A percentile compares a stretch with the other conserved stretches of the same genome.
Conservation (phyloP, 2,797 vertebrate genomes). For the Squalus acanthias region DNA sequence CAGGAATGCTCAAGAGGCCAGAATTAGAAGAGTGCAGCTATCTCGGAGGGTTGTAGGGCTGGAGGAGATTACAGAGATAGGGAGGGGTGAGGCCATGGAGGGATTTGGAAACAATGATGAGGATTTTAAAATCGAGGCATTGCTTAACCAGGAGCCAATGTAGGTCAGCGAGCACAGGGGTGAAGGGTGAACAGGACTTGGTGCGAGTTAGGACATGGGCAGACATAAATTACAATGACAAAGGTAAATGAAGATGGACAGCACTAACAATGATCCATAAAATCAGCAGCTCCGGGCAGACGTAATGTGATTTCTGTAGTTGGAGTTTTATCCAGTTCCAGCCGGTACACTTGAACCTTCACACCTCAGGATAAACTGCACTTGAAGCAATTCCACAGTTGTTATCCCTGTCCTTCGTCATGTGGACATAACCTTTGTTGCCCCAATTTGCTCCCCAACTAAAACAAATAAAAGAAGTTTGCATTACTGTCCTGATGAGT, state of each 20-base stretch:
- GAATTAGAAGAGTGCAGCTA: no score
- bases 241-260: background rate
- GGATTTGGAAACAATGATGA: no score
- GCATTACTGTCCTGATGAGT: background rate
- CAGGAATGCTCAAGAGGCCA: no score
- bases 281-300: background rate
- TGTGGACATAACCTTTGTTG: constrained; percentile 64
- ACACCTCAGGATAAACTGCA: constrained; percentile 63
- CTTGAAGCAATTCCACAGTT: constrained; percentile 66
- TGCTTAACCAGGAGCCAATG: no score
- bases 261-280: background rate
- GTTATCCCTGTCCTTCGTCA: constrained; percentile 60
- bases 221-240: background rate
- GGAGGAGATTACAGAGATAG: no score
- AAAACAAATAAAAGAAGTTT: background rate
- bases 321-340: background rate
- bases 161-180: no score
- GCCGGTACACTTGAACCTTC: constrained; percentile 39
- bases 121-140: no score
- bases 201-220: no score
- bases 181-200: no score
- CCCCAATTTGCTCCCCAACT: constrained; percentile 70
- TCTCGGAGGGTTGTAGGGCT: no score
- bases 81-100: no score
- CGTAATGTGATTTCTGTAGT: background rate